Percentiles rank a stretch among this genome's conserved stretches.
phyloP scores from a whole-genome alignment of 2,888 invertebrate species.

The Orthonychiurus folsomi region DNA sequence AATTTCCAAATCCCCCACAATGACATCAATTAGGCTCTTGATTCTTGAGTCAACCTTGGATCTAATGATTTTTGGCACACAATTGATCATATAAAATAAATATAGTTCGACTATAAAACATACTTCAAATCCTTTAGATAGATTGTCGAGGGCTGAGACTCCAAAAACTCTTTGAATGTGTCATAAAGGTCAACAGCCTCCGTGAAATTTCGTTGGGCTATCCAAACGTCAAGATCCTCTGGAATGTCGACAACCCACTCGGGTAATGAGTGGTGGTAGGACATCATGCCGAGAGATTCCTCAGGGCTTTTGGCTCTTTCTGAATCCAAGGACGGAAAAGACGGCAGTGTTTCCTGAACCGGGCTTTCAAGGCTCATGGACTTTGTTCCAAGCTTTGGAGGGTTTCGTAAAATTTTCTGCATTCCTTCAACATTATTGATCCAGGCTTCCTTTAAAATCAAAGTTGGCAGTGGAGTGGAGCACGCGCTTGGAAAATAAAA shows the following conservation, averaged over 20 bases:
- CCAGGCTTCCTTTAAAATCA: slow-evolving; percentile 33
- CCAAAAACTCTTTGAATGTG: slow-evolving; percentile 35
- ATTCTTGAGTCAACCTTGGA: slow-evolving; percentile 58
- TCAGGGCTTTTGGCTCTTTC: slow-evolving; percentile 38
- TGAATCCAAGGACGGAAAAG: slow-evolving; percentile 44
- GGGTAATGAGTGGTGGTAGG: slow-evolving; percentile 48
- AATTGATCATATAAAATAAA: slow-evolving; percentile 3
- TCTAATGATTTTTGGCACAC: slow-evolving; percentile 43
- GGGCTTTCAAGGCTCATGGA: slow-evolving; percentile 34
- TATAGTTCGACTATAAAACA: no score
- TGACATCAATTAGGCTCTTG: slow-evolving; percentile 68
- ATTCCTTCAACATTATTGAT: slow-evolving; percentile 35
- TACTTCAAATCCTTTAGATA: slow-evolving; percentile 49
- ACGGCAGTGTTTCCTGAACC: slow-evolving; percentile 49
- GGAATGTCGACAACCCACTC: slow-evolving; percentile 86
- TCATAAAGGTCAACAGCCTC: slow-evolving; percentile 60
- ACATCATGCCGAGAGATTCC: slow-evolving; percentile 29
- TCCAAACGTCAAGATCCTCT: slow-evolving; percentile 87
- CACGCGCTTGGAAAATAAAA: not conserved
- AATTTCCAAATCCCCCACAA: slow-evolving; percentile 73
- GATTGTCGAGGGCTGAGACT: slow-evolving; percentile 42
- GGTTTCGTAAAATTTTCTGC: slow-evolving; percentile 38
- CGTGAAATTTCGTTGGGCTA: slow-evolving; percentile 92
- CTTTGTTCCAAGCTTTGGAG: slow-evolving; percentile 22
- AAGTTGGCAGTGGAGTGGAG: not conserved